Evolutionary conservation across 2,113 vertebrate genomes (phyloP), one percentile per base, ranked within the genome.

Genomic region (Neolamprologus longior): DNA sequence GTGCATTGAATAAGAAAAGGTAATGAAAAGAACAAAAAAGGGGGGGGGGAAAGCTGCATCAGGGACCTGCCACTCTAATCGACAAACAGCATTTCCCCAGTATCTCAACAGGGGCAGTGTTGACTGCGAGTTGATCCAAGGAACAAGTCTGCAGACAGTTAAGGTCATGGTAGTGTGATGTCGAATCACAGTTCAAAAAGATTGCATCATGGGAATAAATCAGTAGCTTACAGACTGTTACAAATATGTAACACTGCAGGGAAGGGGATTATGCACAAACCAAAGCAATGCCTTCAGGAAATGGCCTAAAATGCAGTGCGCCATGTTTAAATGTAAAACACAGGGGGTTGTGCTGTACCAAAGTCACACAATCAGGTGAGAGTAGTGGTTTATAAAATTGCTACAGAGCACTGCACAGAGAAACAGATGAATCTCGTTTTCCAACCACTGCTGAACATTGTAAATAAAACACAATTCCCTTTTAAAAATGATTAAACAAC

Each of bases 31-130:
- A 90, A 76, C 68, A 86, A 81, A 45, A 86, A 82, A 88, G 73
- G 61, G 3, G 1, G 0, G 1, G 0, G 24, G 76, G 76, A 85
- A 90, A 80, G 66, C 68, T 21, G 45, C 73, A 88, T 91, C 84
- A 85, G 79, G 90, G 87, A 90, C 85, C 91, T 91, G 89, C 86
- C 91, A 91, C 88, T 90, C 89, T 89, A 87, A 94, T 92, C 17
- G 81, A 85, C 88, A 90, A 86, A 83, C 66, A 82, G 91, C 95
- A 94, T 94, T 97, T 96, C 96, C 96, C 94, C 73, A 11, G 82
- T 54, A 89, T 76, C 89, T 85, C 94, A 7, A 58, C 76, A 52
- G 96, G 95, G 95, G 95, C 94, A 94, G 93, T 93, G 94, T 95
- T 93, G 95, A 84, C 95, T 92, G 93, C 61, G 17, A 88, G 81